A percentile compares a stretch with the other conserved stretches of the same genome.
These are phyloP conservation scores for Diachrysia chrysitis DNA, from an alignment of 2,888 invertebrate genomes.

Conservation along the genomic window DNA sequence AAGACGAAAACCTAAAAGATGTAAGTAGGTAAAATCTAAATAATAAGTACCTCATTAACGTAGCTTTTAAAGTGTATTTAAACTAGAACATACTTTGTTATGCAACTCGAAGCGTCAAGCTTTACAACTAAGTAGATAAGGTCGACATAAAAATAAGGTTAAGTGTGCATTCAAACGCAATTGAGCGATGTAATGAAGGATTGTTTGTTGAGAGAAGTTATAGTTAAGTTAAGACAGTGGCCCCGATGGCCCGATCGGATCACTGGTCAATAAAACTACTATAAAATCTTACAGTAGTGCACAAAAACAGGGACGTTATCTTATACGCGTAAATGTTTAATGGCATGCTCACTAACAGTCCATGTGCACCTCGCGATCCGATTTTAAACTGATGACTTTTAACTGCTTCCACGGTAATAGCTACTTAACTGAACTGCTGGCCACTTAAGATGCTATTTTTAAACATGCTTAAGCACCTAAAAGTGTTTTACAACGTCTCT, in stretches of 20 bases:
- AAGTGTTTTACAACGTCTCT: constrained; percentile 35
- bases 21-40: constrained; percentile 27
- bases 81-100: constrained; percentile 9
- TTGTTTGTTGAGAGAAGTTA: constrained; percentile 76
- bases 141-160: constrained; percentile 37
- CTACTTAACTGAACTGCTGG: constrained; percentile 77
- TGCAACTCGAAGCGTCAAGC: constrained; percentile 15
- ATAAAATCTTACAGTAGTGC: constrained; percentile 81
- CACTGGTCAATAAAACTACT: constrained; percentile 81
- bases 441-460: constrained; percentile 75
- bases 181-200: constrained; percentile 55
- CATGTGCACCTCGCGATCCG: constrained; percentile 77
- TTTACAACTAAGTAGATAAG: constrained; percentile 20
- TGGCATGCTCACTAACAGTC: constrained; percentile 74
- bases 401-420: constrained; percentile 81
- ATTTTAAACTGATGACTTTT: constrained; percentile 87
- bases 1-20: constrained; percentile 15
- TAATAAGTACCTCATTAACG: constrained; percentile 8
- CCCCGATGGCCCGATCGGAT: constrained; percentile 77
- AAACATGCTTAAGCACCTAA: constrained; percentile 43
- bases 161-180: constrained; percentile 35
- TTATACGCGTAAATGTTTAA: constrained; percentile 85
- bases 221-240: constrained; percentile 69
- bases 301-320: constrained; percentile 85
- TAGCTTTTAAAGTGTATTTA: constrained; percentile 3